Percentiles rank a stretch among this genome's conserved stretches.
Evolutionary conservation across 2,113 vertebrate species (phyloP).

Genomic region (Hydrolagus affinis): DNA sequence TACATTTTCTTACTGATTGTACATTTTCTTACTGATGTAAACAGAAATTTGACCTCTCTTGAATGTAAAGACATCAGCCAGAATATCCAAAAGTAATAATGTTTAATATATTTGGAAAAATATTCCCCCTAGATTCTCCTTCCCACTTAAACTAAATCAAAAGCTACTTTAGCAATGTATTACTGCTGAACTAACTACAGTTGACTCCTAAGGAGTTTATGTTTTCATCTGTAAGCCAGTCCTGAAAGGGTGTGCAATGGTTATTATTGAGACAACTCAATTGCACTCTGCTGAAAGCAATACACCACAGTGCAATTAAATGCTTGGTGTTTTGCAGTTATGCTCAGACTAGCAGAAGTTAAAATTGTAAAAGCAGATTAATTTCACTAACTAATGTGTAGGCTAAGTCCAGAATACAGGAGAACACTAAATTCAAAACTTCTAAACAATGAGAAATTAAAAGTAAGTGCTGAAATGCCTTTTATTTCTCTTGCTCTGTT

Average conservation of each 20-base stretch:
- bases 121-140: too few relatives aligned
- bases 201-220: background rate
- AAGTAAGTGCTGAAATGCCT: background rate
- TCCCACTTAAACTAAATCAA: background rate
- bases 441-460: background rate
- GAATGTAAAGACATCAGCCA: too few relatives aligned
- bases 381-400: background rate
- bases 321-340: background rate
- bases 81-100: too few relatives aligned
- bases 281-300: background rate
- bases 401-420: too few relatives aligned
- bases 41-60: too few relatives aligned
- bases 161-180: background rate
- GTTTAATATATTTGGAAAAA: too few relatives aligned
- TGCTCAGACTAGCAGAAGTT: constrained; percentile 21
- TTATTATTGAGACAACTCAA: constrained; percentile 5
- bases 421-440: background rate
- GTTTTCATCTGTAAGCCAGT: background rate
- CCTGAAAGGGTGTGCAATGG: background rate
- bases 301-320: background rate
- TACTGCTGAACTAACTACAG: background rate
- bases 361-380: constrained; percentile 8
- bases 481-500: too few relatives aligned
- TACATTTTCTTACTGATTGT: too few relatives aligned
- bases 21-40: too few relatives aligned